A percentile compares a stretch with the other conserved stretches of the same genome.
phyloP scores from a whole-genome alignment of 1,140 invertebrate genomes.

The Nebria ingens region DNA sequence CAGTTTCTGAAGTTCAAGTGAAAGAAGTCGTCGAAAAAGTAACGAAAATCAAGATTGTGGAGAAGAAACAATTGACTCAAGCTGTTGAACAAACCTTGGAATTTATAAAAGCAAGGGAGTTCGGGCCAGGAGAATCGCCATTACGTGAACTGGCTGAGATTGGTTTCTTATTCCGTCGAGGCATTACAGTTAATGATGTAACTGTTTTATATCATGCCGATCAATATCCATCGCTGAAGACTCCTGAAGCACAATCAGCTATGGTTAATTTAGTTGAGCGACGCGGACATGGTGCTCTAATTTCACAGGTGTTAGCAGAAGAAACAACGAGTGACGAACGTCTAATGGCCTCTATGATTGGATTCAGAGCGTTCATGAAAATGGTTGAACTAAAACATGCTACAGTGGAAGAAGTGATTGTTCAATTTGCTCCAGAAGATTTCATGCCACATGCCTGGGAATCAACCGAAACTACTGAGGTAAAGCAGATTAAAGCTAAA shows the following conservation, averaged over 20 bases:
- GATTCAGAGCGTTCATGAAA: conserved; percentile 71
- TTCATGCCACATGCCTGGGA: conserved; percentile 70
- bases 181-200: conserved; percentile 64
- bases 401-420: conserved; percentile 72
- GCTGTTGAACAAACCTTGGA: conserved; percentile 67
- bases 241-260: conserved; percentile 68
- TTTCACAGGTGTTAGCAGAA: conserved; percentile 68
- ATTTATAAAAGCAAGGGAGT: conserved; percentile 60
- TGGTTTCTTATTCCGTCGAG: conserved; percentile 60
- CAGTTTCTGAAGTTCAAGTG: conserved; percentile 36
- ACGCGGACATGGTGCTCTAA: conserved; percentile 64
- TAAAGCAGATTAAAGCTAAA: no score
- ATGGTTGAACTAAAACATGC: conserved; percentile 71
- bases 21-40: conserved; percentile 45
- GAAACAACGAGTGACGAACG: conserved; percentile 65
- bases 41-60: conserved; percentile 44
- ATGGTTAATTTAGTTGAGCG: conserved; percentile 71
- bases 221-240: conserved; percentile 63
- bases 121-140: conserved; percentile 65
- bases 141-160: conserved; percentile 71
- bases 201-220: conserved; percentile 65
- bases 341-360: conserved; percentile 60
- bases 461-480: conserved; percentile 52
- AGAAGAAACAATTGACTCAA: conserved; percentile 48
- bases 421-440: conserved; percentile 68